A percentile compares a stretch with the other conserved stretches of the same genome.
Evolutionary conservation across 2,113 vertebrate genomes (phyloP).

Genomic region (Lethenteron camtschaticum): DNA sequence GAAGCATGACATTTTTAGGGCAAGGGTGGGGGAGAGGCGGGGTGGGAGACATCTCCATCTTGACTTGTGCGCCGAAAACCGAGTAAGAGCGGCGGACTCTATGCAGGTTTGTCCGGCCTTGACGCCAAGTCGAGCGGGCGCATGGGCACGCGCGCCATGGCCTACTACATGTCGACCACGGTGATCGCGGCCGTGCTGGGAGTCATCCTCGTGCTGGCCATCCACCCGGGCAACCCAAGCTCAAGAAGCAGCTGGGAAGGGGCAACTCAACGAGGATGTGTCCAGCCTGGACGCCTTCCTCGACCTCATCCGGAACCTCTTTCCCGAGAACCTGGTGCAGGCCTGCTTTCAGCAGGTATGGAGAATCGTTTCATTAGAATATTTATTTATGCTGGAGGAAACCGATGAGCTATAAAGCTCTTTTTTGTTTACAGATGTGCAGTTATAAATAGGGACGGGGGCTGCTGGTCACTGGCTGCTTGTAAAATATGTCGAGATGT

Average conservation of each 20-base stretch:
- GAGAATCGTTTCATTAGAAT: not conserved
- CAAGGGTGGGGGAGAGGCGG: no score
- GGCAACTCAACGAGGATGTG: conserved; percentile 72
- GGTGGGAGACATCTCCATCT: no score
- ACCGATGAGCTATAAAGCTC: no score
- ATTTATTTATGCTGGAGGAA: not conserved
- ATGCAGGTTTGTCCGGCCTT: conserved; percentile 61
- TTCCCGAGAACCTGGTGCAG: conserved; percentile 89
- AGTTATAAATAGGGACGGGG: not conserved
- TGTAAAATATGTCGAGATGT: no score
- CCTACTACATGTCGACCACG: conserved; percentile 92
- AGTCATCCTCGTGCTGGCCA: conserved; percentile 78
- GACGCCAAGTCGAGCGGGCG: conserved; percentile 94
- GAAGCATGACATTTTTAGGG: no score
- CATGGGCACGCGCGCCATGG: conserved; percentile 80
- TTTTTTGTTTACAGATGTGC: not conserved
- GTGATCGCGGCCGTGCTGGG: conserved; percentile 83
- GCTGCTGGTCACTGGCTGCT: no score
- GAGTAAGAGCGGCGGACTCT: not conserved
- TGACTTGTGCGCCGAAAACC: no score
- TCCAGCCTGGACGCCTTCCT: conserved; percentile 91
- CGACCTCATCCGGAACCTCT: conserved; percentile 86
- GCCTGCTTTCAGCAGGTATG: conserved; percentile 93
- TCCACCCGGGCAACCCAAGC: conserved; percentile 85
- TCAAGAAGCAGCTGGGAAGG: conserved; percentile 69